A percentile compares a stretch with the other conserved stretches of the same genome.
Evolutionary conservation across 2,888 invertebrate genomes (phyloP).

Genomic region (Drosophila robusta): DNA sequence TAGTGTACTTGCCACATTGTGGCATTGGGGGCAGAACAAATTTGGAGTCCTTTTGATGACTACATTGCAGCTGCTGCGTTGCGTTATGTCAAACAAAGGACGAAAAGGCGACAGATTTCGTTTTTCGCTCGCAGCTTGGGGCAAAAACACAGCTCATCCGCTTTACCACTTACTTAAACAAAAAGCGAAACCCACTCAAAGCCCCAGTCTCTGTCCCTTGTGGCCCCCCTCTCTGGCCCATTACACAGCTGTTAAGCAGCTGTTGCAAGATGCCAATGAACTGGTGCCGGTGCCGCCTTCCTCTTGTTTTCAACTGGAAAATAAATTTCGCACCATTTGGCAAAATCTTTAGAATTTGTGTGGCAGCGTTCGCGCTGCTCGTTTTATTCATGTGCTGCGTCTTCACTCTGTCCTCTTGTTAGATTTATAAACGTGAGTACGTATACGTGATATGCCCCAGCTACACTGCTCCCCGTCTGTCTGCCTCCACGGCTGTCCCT

Average conservation of each 20-base stretch:
- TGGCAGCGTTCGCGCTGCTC: slow-evolving; percentile 35
- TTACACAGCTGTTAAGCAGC: slow-evolving; percentile 41
- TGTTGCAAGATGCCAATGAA: slow-evolving; percentile 77
- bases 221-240: not conserved
- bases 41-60: slow-evolving; percentile 28
- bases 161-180: slow-evolving; percentile 27
- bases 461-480: slow-evolving; percentile 9
- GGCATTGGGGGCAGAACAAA: slow-evolving; percentile 1
- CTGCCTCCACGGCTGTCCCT: slow-evolving; percentile 38
- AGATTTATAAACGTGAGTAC: slow-evolving; percentile 61
- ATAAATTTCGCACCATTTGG: slow-evolving; percentile 76
- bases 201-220: not conserved
- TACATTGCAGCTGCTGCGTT: slow-evolving; percentile 23
- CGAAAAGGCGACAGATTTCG: slow-evolving; percentile 28
- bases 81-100: slow-evolving; percentile 10
- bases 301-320: slow-evolving; percentile 36
- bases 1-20: slow-evolving; percentile 2
- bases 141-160: slow-evolving; percentile 41
- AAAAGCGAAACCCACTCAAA: slow-evolving; percentile 20
- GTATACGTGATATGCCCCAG: slow-evolving; percentile 55
- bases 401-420: slow-evolving; percentile 14
- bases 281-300: slow-evolving; percentile 31
- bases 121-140: slow-evolving; percentile 15
- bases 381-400: slow-evolving; percentile 47
- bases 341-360: slow-evolving; percentile 49